These are phyloP conservation scores for Caerostris extrusa DNA, from an alignment of 1,140 invertebrate species.

Conservation along the genomic window DNA sequence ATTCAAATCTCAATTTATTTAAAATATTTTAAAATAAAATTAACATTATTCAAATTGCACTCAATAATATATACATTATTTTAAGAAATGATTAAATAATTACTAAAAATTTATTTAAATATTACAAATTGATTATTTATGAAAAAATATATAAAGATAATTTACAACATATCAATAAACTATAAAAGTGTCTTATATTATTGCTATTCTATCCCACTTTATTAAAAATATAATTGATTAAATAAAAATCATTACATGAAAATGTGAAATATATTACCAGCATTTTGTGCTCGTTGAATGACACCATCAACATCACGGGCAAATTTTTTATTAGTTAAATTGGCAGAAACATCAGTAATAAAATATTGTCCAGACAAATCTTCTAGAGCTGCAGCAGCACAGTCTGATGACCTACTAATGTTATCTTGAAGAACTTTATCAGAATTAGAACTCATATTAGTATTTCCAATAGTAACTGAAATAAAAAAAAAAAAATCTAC, in stretches of 20 bases:
- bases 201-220: background rate
- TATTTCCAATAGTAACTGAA: background rate
- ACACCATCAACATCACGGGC: conserved; percentile 95
- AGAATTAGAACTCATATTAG: background rate
- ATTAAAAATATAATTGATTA: too few relatives aligned
- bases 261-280: conserved; percentile 84
- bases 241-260: too few relatives aligned
- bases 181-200: too few relatives aligned
- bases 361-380: conserved; percentile 84
- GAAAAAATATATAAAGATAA: too few relatives aligned
- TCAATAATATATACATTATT: too few relatives aligned
- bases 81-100: too few relatives aligned
- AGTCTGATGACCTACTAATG: background rate
- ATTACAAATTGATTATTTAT: too few relatives aligned
- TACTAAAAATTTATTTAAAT: too few relatives aligned
- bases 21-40: too few relatives aligned
- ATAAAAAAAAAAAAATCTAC: background rate
- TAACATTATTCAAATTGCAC: too few relatives aligned
- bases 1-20: too few relatives aligned
- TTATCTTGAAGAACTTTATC: background rate
- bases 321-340: conserved; percentile 97
- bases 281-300: conserved; percentile 94
- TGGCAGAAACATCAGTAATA: conserved; percentile 95
- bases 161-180: too few relatives aligned
- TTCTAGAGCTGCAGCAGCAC: conserved; percentile 61